Evolutionary conservation across 35 echinoderm and acorn worm genomes (phyloP), one percentile per base, ranked within the genome.

Genomic region (Ophioderma brevispina): DNA sequence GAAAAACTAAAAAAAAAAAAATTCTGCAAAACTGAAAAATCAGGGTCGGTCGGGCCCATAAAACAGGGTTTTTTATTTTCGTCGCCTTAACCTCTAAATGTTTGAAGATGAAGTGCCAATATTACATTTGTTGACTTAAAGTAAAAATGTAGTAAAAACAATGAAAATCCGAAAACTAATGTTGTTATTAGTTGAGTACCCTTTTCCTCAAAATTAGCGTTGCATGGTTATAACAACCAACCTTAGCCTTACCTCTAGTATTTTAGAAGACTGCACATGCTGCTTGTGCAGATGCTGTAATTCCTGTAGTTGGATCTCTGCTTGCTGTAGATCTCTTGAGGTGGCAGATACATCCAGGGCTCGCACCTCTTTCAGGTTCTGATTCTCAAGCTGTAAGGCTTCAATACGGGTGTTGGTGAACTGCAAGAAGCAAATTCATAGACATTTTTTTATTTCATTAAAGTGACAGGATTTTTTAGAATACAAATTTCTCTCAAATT

Each of bases 321-420:
- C 79, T 40, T 81, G 32, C 36, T n/a, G 17, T 30, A 81, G 19
- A 32, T 81, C 79, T 17, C 25, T 28, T 81, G 79, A 36, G 18
- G 19, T 81, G 43, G 32, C 17, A 34, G 35, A 33, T 35, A n/a
- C 28, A 37, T 81, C 79, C n/a, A 1, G 79, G 32, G 19, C 23
- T 14, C 11, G 55, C 30, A 32, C 55, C 6, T 87, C 90, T 31
- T 77, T 25, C 18, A 92, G 38, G 76, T 64, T 76, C 17, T 52
- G 83, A 40, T 92, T 92, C 77, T 92, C 90, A 39, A 92, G 40
- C 31, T 84, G 84, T 35, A 92, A 46, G 23, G 90, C 90, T 59
- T 92, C 90, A 17, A 92, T 75, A 33, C 87, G 80, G 40, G 90
- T 84, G 87, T 87, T 87, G 0, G 90, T 76, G 21, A 92, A 63